Evolutionary conservation across 2,113 vertebrate genomes (phyloP).

Genomic region (Brachyhypopomus gauderio): DNA sequence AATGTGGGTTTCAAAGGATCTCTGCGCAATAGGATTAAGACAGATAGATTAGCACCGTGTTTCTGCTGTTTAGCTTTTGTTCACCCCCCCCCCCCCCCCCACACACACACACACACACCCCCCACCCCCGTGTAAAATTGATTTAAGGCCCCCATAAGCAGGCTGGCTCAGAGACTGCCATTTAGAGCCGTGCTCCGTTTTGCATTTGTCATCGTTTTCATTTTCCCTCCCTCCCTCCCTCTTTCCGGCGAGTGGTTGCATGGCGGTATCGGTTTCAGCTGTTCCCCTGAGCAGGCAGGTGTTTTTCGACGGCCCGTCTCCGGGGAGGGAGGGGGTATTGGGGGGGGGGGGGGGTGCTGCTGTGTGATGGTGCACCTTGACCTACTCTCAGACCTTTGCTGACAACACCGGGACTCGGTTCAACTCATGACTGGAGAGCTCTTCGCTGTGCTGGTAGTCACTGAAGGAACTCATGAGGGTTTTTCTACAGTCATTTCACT

Average conservation of each 20-base stretch:
- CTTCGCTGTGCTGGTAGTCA: too few species aligned
- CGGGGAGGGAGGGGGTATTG: neutral
- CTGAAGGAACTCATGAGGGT: neutral
- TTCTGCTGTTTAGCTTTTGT: conserved; percentile 58
- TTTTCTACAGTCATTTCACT: too few species aligned
- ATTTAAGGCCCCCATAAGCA: conserved; percentile 70
- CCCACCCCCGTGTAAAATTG: conserved; percentile 67
- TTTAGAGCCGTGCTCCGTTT: conserved; percentile 59
- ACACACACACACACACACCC: too few species aligned
- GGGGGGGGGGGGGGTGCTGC: neutral
- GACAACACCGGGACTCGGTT: too few species aligned
- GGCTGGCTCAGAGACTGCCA: conserved; percentile 44
- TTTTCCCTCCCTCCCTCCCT: conserved; percentile 48
- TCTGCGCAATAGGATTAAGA: conserved; percentile 72
- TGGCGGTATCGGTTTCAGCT: conserved; percentile 64
- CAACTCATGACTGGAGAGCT: too few species aligned
- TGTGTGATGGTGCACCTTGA: neutral
- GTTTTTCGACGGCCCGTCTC: conserved; percentile 4
- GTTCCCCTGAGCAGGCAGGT: conserved; percentile 45
- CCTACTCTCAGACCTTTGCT: neutral
- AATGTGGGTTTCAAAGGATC: conserved; percentile 72
- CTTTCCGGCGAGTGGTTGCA: conserved; percentile 56
- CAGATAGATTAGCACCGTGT: conserved; percentile 74
- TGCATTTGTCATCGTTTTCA: conserved; percentile 55
- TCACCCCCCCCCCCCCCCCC: neutral